Conservation (phyloP, 2,888 invertebrate genomes). For the Cosmia trapezina region DNA sequence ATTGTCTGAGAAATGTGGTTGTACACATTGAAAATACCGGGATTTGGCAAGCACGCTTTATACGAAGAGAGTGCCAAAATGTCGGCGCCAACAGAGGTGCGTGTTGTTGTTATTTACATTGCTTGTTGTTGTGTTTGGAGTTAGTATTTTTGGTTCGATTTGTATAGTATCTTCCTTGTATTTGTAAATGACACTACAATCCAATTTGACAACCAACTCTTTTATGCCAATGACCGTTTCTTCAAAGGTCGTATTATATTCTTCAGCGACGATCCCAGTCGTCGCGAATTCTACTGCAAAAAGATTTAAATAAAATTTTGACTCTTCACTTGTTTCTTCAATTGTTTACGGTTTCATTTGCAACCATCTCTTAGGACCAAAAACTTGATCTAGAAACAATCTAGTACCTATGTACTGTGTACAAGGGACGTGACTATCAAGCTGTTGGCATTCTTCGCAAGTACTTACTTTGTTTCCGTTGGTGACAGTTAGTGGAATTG, state of each 20-base stretch:
- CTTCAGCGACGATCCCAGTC: not conserved
- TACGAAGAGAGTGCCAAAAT: conserved; percentile 80
- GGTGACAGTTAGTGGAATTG: conserved; percentile 34
- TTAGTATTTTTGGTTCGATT: conserved; percentile 16
- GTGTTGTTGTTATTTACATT: conserved; percentile 78
- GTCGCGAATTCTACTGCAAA: not conserved
- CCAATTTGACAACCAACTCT: not conserved
- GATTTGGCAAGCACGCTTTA: conserved; percentile 74
- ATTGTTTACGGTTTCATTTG: conserved; percentile 4
- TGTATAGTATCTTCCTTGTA: not conserved
- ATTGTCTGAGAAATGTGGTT: conserved; percentile 72
- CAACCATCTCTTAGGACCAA: not conserved
- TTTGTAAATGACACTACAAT: conserved; percentile 2
- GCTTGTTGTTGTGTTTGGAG: conserved; percentile 39
- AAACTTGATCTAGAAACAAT: conserved; percentile 31
- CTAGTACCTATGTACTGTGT: not conserved
- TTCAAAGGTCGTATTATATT: conserved; percentile 4
- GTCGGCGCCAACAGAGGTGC: conserved; percentile 73
- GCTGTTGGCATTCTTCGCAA: conserved; percentile 42
- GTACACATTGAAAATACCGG: conserved; percentile 69
- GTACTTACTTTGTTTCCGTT: conserved; percentile 45
- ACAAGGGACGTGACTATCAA: conserved; percentile 28
- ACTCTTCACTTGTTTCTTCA: not conserved
- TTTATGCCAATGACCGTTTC: conserved; percentile 5
- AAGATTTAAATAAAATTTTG: not conserved